A percentile compares a stretch with the other conserved stretches of the same genome.
These are phyloP conservation scores for Myanophis thanlyinensis DNA, from an alignment of 2,113 vertebrate genomes.

Conservation along the genomic window DNA sequence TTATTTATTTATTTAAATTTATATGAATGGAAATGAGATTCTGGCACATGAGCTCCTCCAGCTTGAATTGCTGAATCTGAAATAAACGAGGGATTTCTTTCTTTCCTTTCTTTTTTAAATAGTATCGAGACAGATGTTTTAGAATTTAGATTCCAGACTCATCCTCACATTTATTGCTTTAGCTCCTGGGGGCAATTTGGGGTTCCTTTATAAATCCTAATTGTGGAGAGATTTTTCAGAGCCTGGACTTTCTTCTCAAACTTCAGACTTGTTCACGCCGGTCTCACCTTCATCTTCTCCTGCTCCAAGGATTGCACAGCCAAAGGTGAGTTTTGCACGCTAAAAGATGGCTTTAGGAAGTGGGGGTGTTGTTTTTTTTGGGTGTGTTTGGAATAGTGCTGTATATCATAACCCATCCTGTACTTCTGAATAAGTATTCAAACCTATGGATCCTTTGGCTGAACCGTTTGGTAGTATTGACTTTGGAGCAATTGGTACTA, in stretches of 20 bases:
- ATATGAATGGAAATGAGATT: too few species aligned
- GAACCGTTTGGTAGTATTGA: too few species aligned
- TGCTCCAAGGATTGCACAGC: background rate
- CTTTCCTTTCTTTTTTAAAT: too few species aligned
- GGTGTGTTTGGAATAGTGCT: background rate
- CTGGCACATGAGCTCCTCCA: background rate
- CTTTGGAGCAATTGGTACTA: background rate
- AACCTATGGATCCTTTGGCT: background rate
- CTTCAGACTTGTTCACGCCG: background rate
- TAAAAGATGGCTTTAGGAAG: background rate
- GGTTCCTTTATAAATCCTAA: background rate
- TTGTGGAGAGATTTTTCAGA: background rate
- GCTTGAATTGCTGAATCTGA: background rate
- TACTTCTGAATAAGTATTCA: background rate
- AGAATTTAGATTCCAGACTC: background rate
- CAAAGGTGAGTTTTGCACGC: background rate
- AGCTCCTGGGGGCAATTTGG: background rate
- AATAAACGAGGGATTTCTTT: background rate
- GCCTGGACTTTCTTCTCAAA: background rate
- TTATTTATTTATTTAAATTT: too few species aligned
- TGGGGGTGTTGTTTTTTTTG: too few species aligned
- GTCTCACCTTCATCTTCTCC: background rate
- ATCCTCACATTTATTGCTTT: background rate
- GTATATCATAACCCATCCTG: too few species aligned
- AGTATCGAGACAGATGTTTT: background rate